Conservation (phyloP, 2,797 vertebrate genomes). For the Benthosema pterotum region DNA sequence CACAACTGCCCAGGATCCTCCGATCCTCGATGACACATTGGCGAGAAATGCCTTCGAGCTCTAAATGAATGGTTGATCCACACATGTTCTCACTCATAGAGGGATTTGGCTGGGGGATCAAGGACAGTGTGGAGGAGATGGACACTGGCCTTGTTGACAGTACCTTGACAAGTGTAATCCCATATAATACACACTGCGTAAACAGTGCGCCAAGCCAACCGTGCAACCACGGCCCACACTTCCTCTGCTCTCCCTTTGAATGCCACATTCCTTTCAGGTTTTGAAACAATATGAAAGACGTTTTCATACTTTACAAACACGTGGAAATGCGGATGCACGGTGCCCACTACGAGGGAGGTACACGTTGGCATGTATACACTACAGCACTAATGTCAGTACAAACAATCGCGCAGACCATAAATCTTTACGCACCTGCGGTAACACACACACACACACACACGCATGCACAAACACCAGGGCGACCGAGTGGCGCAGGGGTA, state of each 20-base stretch:
- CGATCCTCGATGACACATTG: constrained; percentile 57
- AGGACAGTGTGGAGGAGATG: constrained; percentile 79
- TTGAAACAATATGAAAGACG: constrained; percentile 71
- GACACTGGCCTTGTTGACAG: constrained; percentile 84
- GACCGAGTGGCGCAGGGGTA: no score
- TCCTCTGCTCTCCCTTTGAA: constrained; percentile 73
- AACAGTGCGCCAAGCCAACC: constrained; percentile 76
- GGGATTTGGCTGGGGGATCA: constrained; percentile 75
- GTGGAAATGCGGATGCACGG: constrained; percentile 53
- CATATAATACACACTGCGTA: constrained; percentile 75
- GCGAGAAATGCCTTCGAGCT: constrained; percentile 62
- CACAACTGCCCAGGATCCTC: constrained; percentile 35
- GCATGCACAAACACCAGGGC: constrained; percentile 1
- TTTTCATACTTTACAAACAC: constrained; percentile 69
- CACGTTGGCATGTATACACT: constrained; percentile 49
- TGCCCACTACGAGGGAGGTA: constrained; percentile 28
- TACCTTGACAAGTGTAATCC: constrained; percentile 84
- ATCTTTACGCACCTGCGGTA: constrained; percentile 1
- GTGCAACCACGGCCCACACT: constrained; percentile 74
- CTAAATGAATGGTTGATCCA: constrained; percentile 69
- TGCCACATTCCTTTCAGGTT: constrained; percentile 65
- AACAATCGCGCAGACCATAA: constrained; percentile 34
- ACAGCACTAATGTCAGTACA: constrained; percentile 48
- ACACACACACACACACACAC: constrained; percentile 42
- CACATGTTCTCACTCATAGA: constrained; percentile 81